Base-by-base conservation (phyloP, 2,113 vertebrate genomes). In the Tonatia bakeri region DNA sequence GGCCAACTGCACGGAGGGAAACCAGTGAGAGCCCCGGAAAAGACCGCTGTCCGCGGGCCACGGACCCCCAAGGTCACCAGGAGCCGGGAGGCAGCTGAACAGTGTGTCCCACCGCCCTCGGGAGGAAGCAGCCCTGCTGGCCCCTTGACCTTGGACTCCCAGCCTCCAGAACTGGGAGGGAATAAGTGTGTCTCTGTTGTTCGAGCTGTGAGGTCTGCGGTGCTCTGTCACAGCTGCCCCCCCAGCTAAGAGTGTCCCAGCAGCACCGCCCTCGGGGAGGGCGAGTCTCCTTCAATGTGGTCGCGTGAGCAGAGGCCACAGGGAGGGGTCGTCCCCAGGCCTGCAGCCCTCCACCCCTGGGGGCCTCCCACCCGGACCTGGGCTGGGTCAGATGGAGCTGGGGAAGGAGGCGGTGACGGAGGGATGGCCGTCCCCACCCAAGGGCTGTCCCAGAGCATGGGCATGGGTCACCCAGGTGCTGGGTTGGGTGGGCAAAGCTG, bases 231-330 rank as follows among this genome's bases (percentile, higher is more conserved):
- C 4, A 3, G 47, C 24, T 17, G 10, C 5, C 16, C 64, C 19
- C 8, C 61, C 72, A 54, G 19, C 52, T 31, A 0, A 36, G 52
- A 20, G 40, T 3, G 28, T 72, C 45, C 50, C 33, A 2, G n/a
- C 1, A 6, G 19, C 33, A 56, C 38, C 16, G 50, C 43, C 65
- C 64, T 69, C 13, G 3, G 40, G 8, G 73, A 79, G 31, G 5
- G 36, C 0, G 11, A 47, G 22, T 52, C 40, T 24, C 19, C 31
- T 7, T 28, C 4, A 38, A n/a, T 0, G 0, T 1, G 7, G 52
- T 45, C 14, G 2, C 2, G 20, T 36, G 59, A 33, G 22, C 77
- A 56, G 26, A 38, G 22, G 40, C 40, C 75, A 10, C 59, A 47
- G 31, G 3, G 31, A 1, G 26, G 33, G 26, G 43, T 8, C 13